A percentile compares a stretch with the other conserved stretches of the same genome.
These are phyloP conservation scores for Epistrophella euchroma DNA, from an alignment of 2,888 invertebrate genomes.

Conservation along the genomic window DNA sequence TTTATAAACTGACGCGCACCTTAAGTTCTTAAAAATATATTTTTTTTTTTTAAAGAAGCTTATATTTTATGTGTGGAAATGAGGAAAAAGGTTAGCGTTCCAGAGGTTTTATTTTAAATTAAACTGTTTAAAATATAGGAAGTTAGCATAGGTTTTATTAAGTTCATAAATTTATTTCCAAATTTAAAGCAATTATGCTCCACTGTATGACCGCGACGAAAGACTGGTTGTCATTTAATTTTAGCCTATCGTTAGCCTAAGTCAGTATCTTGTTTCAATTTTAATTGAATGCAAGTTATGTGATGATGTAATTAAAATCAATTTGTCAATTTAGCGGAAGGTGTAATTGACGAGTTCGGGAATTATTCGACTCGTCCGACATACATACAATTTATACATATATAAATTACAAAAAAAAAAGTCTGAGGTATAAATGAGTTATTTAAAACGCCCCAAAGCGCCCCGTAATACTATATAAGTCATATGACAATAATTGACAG, in stretches of 20 bases:
- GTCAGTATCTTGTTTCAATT: slow-evolving; percentile 52
- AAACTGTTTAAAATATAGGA: no score
- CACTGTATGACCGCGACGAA: background rate
- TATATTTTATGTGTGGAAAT: no score
- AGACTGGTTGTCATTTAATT: slow-evolving; percentile 27
- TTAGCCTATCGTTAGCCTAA: slow-evolving; percentile 27
- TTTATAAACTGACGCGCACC: no score
- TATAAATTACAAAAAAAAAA: slow-evolving; percentile 29
- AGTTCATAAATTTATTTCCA: background rate
- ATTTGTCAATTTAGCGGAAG: slow-evolving; percentile 76
- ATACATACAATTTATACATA: slow-evolving; percentile 30
- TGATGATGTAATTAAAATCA: slow-evolving; percentile 75
- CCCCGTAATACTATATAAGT: slow-evolving; percentile 32
- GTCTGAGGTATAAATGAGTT: slow-evolving; percentile 35
- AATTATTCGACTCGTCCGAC: slow-evolving; percentile 46
- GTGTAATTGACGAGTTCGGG: slow-evolving; percentile 72
- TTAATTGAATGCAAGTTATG: slow-evolving; percentile 71
- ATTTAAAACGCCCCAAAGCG: slow-evolving; percentile 45
- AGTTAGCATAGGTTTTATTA: background rate
- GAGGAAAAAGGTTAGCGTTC: no score
- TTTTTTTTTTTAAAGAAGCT: no score
- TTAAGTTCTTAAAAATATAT: no score
- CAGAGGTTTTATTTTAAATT: no score
- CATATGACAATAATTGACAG: slow-evolving; percentile 61
- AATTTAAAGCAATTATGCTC: background rate